Conservation (phyloP, 2,888 invertebrate genomes). For the Thelaira solivaga region DNA sequence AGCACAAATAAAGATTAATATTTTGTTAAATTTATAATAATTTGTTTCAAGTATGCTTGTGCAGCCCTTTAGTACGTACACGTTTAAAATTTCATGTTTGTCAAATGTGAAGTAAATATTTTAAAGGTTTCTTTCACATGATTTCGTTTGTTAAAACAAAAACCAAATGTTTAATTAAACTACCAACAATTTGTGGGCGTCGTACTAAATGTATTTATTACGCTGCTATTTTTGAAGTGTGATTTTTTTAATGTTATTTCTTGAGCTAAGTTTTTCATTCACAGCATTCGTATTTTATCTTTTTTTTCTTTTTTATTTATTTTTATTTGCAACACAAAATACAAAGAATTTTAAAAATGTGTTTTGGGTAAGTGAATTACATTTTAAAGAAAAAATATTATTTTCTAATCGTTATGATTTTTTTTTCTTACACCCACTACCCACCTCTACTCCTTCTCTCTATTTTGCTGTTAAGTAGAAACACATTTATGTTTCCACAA, state of each 20-base stretch:
- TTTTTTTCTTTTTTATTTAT: no score
- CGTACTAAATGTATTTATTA: constrained; percentile 21
- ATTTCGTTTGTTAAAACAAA: constrained; percentile 43
- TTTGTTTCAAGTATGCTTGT: no score
- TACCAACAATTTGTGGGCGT: constrained; percentile 58
- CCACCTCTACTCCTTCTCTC: neutral
- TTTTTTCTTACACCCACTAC: neutral
- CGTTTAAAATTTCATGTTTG: constrained; percentile 41
- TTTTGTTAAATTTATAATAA: no score
- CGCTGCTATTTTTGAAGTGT: constrained; percentile 19
- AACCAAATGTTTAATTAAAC: constrained; percentile 56
- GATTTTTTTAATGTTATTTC: neutral
- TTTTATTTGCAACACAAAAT: no score
- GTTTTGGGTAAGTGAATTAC: no score
- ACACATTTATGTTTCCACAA: neutral
- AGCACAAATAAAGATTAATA: no score
- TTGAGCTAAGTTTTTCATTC: no score
- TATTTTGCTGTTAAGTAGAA: neutral
- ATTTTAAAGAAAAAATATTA: no score
- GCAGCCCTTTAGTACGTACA: no score
- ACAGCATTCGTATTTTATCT: no score
- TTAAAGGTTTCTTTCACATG: constrained; percentile 55
- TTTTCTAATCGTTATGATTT: no score
- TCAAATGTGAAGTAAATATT: constrained; percentile 50
- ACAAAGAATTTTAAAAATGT: no score